phyloP scores from a whole-genome alignment of 53 echinoderm and acorn worm genomes.

The Actinopyga echinites region DNA sequence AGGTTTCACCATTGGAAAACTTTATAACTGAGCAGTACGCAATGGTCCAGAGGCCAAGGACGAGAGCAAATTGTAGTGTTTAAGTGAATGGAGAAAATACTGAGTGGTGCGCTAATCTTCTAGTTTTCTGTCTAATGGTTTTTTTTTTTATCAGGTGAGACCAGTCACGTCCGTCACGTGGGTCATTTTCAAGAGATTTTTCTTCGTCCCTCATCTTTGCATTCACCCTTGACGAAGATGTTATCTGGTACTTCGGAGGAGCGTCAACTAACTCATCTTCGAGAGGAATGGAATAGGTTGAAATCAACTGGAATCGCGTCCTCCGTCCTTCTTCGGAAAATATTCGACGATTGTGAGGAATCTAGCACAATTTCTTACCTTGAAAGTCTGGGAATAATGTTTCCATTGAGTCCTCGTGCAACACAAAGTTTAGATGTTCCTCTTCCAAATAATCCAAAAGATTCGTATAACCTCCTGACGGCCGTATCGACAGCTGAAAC shows the following conservation, averaged over 20 bases:
- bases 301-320: conserved; percentile 17
- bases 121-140: no score
- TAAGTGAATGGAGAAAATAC: no score
- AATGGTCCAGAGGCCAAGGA: no score
- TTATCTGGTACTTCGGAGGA: not conserved
- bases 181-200: not conserved
- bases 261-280: not conserved
- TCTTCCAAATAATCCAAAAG: not conserved
- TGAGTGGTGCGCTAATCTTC: no score
- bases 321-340: not conserved
- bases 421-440: no score
- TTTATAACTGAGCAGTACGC: no score
- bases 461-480: not conserved
- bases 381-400: not conserved
- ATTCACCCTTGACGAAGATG: not conserved
- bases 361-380: not conserved
- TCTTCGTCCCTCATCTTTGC: not conserved
- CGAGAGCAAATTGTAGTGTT: no score
- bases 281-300: not conserved
- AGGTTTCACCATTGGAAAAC: no score
- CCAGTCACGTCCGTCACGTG: not conserved
- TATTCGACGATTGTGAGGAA: conserved; percentile 4
- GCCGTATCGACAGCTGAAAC: not conserved
- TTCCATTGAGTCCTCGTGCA: conserved; percentile 1
- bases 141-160: no score